Conservation (phyloP, 2,888 invertebrate genomes). For the Cheilosia vulpina region DNA sequence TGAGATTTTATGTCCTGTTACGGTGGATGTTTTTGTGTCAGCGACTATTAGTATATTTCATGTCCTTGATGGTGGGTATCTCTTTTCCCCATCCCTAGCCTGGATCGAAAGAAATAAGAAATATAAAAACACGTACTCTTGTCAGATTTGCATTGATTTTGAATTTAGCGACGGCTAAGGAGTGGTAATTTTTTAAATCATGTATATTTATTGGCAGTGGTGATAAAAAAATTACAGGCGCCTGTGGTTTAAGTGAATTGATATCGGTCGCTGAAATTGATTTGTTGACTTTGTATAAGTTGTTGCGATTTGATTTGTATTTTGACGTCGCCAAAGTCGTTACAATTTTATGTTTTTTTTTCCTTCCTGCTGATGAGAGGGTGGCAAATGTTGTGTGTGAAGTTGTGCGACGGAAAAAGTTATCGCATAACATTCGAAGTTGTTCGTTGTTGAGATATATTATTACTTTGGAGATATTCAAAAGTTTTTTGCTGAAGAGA, state of each 20-base stretch:
- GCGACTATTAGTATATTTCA: slow-evolving; percentile 19
- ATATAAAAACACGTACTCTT: not conserved
- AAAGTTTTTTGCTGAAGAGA: not conserved
- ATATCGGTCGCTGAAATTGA: slow-evolving; percentile 8
- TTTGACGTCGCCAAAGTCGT: slow-evolving; percentile 4
- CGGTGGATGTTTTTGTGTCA: slow-evolving; percentile 33
- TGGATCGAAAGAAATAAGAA: not conserved
- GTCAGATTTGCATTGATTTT: slow-evolving; percentile 22
- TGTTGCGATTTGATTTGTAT: not conserved
- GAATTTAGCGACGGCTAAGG: slow-evolving; percentile 5
- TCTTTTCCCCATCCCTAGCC: no score
- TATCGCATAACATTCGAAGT: slow-evolving; percentile 4
- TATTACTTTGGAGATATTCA: not conserved
- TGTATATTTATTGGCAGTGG: slow-evolving; percentile 42
- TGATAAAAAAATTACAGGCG: slow-evolving; percentile 48
- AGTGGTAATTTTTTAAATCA: slow-evolving; percentile 36
- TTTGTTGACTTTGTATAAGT: slow-evolving; percentile 4
- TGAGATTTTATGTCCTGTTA: slow-evolving; percentile 44
- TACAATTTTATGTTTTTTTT: slow-evolving; percentile 18
- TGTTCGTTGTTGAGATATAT: not conserved
- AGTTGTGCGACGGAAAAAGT: not conserved
- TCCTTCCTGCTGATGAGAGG: not conserved
- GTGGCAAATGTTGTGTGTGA: not conserved
- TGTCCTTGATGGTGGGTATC: slow-evolving; percentile 7
- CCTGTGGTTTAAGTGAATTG: slow-evolving; percentile 41